Percentiles rank a stretch among this genome's conserved stretches.
Conservation (phyloP, 2,888 invertebrate genomes). For the Acanthosepion lycidas region DNA sequence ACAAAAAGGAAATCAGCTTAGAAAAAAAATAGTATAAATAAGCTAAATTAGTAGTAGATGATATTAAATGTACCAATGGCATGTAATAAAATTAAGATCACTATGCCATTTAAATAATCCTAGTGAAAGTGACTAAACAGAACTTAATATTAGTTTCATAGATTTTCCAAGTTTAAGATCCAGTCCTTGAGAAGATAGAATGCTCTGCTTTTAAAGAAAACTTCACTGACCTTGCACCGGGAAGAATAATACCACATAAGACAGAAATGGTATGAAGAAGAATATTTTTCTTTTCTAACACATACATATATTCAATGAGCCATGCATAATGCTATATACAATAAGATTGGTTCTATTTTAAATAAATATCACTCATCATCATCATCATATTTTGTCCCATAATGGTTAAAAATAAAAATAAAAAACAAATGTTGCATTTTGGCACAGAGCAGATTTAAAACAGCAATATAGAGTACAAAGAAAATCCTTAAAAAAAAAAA, state of each 20-base stretch:
- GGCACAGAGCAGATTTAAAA: no score
- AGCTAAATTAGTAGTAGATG: no score
- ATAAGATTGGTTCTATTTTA: background rate
- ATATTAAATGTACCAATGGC: background rate
- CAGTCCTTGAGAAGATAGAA: background rate
- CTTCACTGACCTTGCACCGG: background rate
- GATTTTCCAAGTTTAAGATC: background rate
- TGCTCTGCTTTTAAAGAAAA: background rate
- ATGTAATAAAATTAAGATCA: background rate
- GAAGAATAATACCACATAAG: background rate
- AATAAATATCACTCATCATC: background rate
- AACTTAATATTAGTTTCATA: background rate
- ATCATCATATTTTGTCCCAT: no score
- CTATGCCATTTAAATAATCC: background rate
- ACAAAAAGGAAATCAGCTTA: no score
- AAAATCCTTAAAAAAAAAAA: no score
- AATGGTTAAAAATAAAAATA: no score
- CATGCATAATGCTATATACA: background rate
- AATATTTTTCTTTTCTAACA: background rate
- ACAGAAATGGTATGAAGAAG: background rate
- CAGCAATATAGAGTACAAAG: no score
- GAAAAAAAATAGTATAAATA: no score
- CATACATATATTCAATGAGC: background rate
- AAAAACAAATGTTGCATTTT: background rate
- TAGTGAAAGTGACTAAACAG: accelerated